Evolutionary conservation across 2,888 invertebrate species (phyloP), one percentile per base, ranked within the genome.

Genomic region (Slavum lentiscoides): DNA sequence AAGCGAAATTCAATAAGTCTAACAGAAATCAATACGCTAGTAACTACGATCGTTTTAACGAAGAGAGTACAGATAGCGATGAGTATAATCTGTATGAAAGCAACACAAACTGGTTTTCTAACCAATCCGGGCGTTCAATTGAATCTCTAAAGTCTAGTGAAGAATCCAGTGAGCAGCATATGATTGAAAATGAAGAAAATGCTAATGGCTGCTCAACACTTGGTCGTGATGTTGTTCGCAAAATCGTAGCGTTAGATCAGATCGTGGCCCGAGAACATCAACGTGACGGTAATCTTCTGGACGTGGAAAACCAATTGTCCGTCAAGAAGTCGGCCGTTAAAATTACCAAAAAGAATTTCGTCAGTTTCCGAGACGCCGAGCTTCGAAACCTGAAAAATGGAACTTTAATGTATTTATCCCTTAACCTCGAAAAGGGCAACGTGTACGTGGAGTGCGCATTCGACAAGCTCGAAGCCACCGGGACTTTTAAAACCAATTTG

Each of bases 401-500:
- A 15, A 9, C 13, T 0, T 4, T 75, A 17, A 39, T 58, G 17
- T 67, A 75, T 19, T 9, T 67, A 17, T 64, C 67, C 5, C 9
- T 75, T 3, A 30, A 75, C 58, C 17, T 21, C 7, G 67, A 17
- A 11, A 17, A 21, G 58, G 67, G 43, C 39, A 17, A n/a, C 39
- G 66, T 75, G 23, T 21, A 66, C 66, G 58, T 58, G 5, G 74
- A 58, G 11, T 75, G 55, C 19, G 7, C 53, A 15, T 75, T 67
- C 17, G 39, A 43, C 5, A 23, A 9, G 9, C 67, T 67, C 21
- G 37, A 9, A 4, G 55, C 58, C 21, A 37, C 66, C n/a, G 74
- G 74, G 19, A 21, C 21, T 6, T 75, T 21, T 39, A 75, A 66
- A 8, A 30, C 74, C 21, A 67, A 75, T n/a, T 8, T 75, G 66